Evolutionary conservation across 2,888 invertebrate species (phyloP).

Genomic region (Drosophila quinaria): DNA sequence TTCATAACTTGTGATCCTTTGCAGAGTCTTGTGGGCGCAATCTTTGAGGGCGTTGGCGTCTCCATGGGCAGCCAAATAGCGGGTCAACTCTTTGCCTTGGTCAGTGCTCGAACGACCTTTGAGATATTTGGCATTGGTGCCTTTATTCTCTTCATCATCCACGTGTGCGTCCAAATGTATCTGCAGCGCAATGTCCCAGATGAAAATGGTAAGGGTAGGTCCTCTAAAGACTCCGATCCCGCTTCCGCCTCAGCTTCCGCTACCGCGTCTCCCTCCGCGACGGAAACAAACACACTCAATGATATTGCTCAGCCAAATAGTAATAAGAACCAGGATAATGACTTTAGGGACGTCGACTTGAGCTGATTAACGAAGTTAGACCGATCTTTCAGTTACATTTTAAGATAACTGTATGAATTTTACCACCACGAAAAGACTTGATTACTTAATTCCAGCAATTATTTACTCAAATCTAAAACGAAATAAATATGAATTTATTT

Average conservation of each 20-base stretch:
- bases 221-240: slow-evolving; percentile 41
- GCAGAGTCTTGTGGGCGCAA: slow-evolving; percentile 93
- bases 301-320: slow-evolving; percentile 28
- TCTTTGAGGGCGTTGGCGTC: slow-evolving; percentile 95
- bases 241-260: slow-evolving; percentile 30
- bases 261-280: slow-evolving; percentile 3
- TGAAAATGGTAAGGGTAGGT: slow-evolving; percentile 77
- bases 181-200: slow-evolving; percentile 73
- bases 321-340: slow-evolving; percentile 50
- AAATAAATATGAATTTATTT: slow-evolving; percentile 15
- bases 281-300: slow-evolving; percentile 36
- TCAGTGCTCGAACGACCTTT: slow-evolving; percentile 90
- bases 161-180: slow-evolving; percentile 87
- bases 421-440: neutral
- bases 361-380: slow-evolving; percentile 48
- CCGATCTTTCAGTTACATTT: neutral
- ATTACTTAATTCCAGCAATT: slow-evolving; percentile 7
- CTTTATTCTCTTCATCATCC: slow-evolving; percentile 88
- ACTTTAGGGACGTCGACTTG: slow-evolving; percentile 74
- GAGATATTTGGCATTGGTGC: slow-evolving; percentile 90
- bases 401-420: neutral
- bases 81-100: slow-evolving; percentile 89
- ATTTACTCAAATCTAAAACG: neutral
- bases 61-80: slow-evolving; percentile 92
- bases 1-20: neutral